Percentiles rank a stretch among this genome's conserved stretches.
phyloP scores from a whole-genome alignment of 2,888 invertebrate species.

The Agrochola litura region DNA sequence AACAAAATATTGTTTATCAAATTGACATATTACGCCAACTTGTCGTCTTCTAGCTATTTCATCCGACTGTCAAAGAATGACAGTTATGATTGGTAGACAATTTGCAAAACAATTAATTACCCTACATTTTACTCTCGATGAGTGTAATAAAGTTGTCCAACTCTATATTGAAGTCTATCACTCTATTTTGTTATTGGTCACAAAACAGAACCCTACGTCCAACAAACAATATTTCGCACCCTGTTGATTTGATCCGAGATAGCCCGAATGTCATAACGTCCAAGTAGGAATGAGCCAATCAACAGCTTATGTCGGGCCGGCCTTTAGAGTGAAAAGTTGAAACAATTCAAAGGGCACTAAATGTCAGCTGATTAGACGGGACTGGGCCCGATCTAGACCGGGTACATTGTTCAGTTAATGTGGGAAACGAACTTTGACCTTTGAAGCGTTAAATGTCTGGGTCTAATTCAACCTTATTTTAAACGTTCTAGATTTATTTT shows the following conservation, averaged over 20 bases:
- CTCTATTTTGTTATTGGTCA: not conserved
- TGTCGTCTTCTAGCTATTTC: not conserved
- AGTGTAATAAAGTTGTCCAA: not conserved
- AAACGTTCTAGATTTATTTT: constrained; percentile 41
- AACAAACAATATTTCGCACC: constrained; percentile 34
- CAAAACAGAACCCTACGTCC: constrained; percentile 8
- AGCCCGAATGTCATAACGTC: constrained; percentile 39
- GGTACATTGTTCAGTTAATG: constrained; percentile 51
- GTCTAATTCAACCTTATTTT: constrained; percentile 24
- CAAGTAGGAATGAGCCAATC: constrained; percentile 56
- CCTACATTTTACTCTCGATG: not conserved
- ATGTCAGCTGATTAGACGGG: constrained; percentile 57
- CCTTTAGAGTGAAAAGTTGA: constrained; percentile 54
- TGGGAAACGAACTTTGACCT: constrained; percentile 56
- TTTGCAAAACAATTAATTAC: not conserved
- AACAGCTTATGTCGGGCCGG: constrained; percentile 27
- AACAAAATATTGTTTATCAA: not conserved
- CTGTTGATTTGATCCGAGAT: constrained; percentile 41
- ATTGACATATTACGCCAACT: not conserved
- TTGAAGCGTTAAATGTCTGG: constrained; percentile 36
- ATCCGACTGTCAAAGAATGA: not conserved
- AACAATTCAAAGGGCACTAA: constrained; percentile 51
- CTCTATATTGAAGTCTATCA: not conserved
- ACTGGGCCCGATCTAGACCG: constrained; percentile 43
- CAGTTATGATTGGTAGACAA: not conserved